phyloP scores from a whole-genome alignment of 1,140 invertebrate genomes.

The Copidosoma floridanum region DNA sequence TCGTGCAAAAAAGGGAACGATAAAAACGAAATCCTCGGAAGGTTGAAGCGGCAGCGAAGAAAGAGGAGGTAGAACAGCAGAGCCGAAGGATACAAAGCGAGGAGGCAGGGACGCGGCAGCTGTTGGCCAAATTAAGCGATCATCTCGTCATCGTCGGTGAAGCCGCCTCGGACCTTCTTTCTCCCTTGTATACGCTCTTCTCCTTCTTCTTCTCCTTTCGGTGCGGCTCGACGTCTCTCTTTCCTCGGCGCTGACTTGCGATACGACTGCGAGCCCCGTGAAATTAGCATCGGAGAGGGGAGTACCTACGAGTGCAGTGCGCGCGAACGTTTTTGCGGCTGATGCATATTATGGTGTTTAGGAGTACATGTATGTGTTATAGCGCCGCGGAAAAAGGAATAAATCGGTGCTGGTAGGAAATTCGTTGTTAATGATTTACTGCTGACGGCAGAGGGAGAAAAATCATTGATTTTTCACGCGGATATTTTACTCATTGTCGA shows the following conservation, averaged over 20 bases:
- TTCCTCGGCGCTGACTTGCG: slow-evolving; percentile 36
- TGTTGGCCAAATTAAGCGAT: slow-evolving; percentile 59
- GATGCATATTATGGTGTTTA: slow-evolving; percentile 30
- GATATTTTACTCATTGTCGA: too few relatives aligned
- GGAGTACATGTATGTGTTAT: too few relatives aligned
- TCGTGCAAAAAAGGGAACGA: too few relatives aligned
- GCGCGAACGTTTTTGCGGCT: slow-evolving; percentile 28
- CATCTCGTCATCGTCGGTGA: slow-evolving; percentile 56
- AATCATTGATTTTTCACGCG: too few relatives aligned
- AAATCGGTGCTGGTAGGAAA: too few relatives aligned
- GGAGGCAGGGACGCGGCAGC: slow-evolving; percentile 48
- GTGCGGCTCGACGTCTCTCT: slow-evolving; percentile 9
- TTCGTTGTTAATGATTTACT: too few relatives aligned
- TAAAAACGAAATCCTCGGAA: slow-evolving; percentile 13
- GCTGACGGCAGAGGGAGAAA: too few relatives aligned
- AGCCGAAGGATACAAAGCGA: slow-evolving; percentile 33
- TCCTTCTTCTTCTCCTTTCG: slow-evolving; percentile 4
- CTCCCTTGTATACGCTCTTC: slow-evolving; percentile 1
- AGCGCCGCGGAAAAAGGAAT: too few relatives aligned
- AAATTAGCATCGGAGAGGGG: slow-evolving; percentile 53
- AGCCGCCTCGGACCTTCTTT: slow-evolving; percentile 42
- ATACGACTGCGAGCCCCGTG: slow-evolving; percentile 48
- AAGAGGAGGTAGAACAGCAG: slow-evolving; percentile 16
- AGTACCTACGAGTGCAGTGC: slow-evolving; percentile 35
- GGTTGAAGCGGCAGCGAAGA: slow-evolving; percentile 17